Evolutionary conservation across 2,113 vertebrate species (phyloP), one percentile per base, ranked within the genome.

Genomic region (Clarias magur): DNA sequence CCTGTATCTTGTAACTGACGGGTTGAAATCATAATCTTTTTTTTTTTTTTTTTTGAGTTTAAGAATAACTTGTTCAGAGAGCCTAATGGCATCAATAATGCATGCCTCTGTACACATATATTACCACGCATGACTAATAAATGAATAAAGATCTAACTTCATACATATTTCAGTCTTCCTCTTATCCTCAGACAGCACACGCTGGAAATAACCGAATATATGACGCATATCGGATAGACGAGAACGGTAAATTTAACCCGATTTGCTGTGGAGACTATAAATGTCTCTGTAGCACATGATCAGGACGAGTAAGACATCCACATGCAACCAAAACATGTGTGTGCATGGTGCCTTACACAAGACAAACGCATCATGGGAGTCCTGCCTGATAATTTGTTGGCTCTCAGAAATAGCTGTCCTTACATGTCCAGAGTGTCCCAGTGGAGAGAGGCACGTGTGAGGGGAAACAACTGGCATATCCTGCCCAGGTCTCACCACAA

Each of bases 41-140:
- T 57, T n/a, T 53, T 76, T n/a, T 13, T 60, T 86, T 85, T 48
- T 38, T 38, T 38, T 38, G 65, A 89, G 63, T 63, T 53, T 78
- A 80, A 88, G 57, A 82, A 80, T 82, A 72, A 83, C 56, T 27
- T 68, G 62, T 27, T 42, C 63, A 70, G 25, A 83, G 60, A 80
- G 60, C 48, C 21, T 67, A 75, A 48, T 72, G 67, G 62, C 79
- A 73, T 90, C 80, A 88, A 87, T 88, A 88, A 88, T 88, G 76
- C 83, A 90, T 54, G 56, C 87, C 62, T 87, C 38, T 13, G 65
- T 75, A 87, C 53, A 73, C 62, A 82, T 85, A 75, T 89, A 87
- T 87, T 85, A 87, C 87, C 70, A 60, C 62, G n/a, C 62, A 78
- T 89, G 19, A 87, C 86, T 90, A 85, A 89, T 87, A 70, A 67